phyloP scores from a whole-genome alignment of 2,797 vertebrate species.

The Sebastes goodei region DNA sequence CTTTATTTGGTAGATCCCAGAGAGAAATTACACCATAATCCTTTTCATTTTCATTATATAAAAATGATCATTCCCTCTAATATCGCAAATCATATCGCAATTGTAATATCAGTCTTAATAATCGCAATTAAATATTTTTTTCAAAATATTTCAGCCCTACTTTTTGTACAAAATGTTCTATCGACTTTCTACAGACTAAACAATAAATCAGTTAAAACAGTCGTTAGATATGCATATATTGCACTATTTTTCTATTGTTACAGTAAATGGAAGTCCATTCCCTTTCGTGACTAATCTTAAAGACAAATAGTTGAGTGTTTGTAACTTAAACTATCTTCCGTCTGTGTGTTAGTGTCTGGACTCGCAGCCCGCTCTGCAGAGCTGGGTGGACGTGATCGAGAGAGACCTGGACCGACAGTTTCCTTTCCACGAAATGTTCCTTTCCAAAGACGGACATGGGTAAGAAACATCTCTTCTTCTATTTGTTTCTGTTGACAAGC shows the following conservation, averaged over 20 bases:
- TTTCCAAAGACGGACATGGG: conserved; percentile 89
- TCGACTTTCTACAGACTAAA: not conserved
- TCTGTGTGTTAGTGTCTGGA: conserved; percentile 79
- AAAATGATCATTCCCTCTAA: no score
- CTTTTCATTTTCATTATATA: no score
- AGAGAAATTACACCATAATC: no score
- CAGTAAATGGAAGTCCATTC: not conserved
- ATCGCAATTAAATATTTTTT: no score
- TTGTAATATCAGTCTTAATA: no score
- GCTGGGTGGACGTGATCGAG: conserved; percentile 90
- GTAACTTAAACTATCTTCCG: not conserved
- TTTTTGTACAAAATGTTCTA: not conserved
- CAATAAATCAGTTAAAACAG: not conserved
- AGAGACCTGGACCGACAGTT: conserved; percentile 92
- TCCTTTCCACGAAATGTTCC: conserved; percentile 93
- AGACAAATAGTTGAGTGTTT: not conserved
- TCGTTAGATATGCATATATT: not conserved
- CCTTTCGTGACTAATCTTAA: not conserved
- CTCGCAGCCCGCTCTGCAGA: conserved; percentile 80
- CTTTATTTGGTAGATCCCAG: no score
- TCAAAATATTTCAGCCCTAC: no score
- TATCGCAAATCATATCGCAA: no score
- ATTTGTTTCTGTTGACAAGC: not conserved
- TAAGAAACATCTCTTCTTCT: conserved; percentile 47
- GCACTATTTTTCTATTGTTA: not conserved